A percentile compares a stretch with the other conserved stretches of the same genome.
These are phyloP conservation scores for Brachyrhaphis roseni DNA, from an alignment of 2,797 vertebrate species.

Conservation along the genomic window DNA sequence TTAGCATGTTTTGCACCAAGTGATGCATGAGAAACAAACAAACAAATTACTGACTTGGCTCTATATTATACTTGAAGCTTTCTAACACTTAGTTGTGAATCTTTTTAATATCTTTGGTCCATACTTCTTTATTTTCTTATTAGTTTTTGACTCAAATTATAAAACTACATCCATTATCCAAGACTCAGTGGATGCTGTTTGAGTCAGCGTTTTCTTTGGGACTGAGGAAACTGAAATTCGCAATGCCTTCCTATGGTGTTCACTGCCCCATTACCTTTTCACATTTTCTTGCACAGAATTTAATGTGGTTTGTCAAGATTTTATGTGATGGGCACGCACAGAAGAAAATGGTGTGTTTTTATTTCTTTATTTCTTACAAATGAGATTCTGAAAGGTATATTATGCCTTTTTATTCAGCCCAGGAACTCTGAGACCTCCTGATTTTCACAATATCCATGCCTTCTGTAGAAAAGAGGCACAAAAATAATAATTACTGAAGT, in stretches of 20 bases:
- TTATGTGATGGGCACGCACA: background rate
- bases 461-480: background rate
- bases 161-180: slow-evolving; percentile 12
- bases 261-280: background rate
- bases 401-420: background rate
- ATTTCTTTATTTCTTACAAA: background rate
- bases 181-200: slow-evolving; percentile 5
- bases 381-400: background rate
- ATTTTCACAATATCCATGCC: background rate
- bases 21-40: background rate
- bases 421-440: background rate
- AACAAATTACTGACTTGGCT: background rate
- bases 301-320: background rate
- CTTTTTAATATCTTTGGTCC: background rate
- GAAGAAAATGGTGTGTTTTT: background rate
- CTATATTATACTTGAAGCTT: background rate
- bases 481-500: background rate
- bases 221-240: background rate
- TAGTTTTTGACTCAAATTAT: slow-evolving; percentile 5
- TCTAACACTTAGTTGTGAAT: background rate
- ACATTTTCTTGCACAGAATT: background rate
- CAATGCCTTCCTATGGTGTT: too few species aligned
- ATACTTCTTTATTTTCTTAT: slow-evolving; percentile 5
- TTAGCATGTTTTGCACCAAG: background rate
- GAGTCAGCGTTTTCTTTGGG: background rate